Evolutionary conservation across 2,888 invertebrate genomes (phyloP).

Genomic region (Drosophila mettleri): DNA sequence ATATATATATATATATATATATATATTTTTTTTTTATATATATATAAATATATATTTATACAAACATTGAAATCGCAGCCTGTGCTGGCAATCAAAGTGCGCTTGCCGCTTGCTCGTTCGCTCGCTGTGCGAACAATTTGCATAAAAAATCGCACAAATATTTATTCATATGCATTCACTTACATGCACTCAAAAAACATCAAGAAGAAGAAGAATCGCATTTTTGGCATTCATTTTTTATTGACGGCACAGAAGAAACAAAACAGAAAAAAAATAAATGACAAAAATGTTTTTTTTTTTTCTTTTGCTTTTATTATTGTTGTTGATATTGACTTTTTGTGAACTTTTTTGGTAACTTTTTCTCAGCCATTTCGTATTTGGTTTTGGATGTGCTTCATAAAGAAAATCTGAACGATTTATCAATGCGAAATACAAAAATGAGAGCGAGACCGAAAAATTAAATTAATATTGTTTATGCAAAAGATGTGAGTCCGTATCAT

Average conservation of each 20-base stretch:
- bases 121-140: constrained; percentile 37
- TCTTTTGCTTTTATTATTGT: constrained; percentile 24
- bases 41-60: neutral
- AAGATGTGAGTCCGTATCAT: constrained; percentile 13
- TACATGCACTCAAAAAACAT: constrained; percentile 52
- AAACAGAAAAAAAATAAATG: constrained; percentile 14
- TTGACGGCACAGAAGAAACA: constrained; percentile 35
- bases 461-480: constrained; percentile 51
- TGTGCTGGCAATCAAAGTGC: constrained; percentile 29
- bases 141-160: constrained; percentile 58
- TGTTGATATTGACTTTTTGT: constrained; percentile 43
- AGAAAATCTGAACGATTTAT: constrained; percentile 70
- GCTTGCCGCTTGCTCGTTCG: neutral
- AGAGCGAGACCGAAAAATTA: constrained; percentile 8
- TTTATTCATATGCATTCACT: constrained; percentile 76
- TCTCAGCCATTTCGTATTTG: constrained; percentile 37
- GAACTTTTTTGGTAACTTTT: constrained; percentile 51
- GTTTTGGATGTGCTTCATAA: constrained; percentile 61
- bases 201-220: constrained; percentile 1
- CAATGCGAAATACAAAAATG: constrained; percentile 35
- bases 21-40: too few species aligned
- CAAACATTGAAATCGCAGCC: constrained; percentile 9
- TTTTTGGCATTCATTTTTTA: constrained; percentile 65
- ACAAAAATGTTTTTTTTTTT: constrained; percentile 22
- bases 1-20: neutral